Evolutionary conservation across 1,140 invertebrate species (phyloP).

Genomic region (Xylocopa sonorina): DNA sequence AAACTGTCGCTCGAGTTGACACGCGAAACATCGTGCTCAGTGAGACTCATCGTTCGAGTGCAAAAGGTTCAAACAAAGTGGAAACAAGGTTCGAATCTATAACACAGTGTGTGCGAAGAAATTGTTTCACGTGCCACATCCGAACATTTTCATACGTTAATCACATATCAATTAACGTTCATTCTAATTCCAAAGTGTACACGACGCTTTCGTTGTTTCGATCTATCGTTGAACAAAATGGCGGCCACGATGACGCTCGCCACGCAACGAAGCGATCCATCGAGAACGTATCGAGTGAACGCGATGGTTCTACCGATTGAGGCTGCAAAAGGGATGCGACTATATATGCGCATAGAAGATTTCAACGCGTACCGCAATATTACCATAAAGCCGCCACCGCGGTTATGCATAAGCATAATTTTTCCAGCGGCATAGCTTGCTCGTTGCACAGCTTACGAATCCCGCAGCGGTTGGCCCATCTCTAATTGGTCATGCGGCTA

Average conservation of each 20-base stretch:
- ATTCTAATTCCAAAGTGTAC: too few relatives aligned
- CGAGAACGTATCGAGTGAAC: constrained; percentile 76
- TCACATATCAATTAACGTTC: too few relatives aligned
- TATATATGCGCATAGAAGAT: constrained; percentile 77
- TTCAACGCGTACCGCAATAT: constrained; percentile 78
- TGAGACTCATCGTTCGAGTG: too few relatives aligned
- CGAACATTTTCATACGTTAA: too few relatives aligned
- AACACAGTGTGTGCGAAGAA: too few relatives aligned
- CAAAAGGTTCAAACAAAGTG: too few relatives aligned
- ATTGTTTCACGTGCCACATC: too few relatives aligned
- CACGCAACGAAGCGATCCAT: constrained; percentile 73
- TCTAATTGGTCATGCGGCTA: constrained; percentile 79
- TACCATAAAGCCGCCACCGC: constrained; percentile 78
- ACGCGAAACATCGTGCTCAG: too few relatives aligned
- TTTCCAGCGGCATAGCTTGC: constrained; percentile 70
- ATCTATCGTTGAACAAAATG: constrained; percentile 9
- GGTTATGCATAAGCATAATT: constrained; percentile 81
- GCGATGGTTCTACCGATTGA: constrained; percentile 34
- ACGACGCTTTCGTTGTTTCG: constrained; percentile 46
- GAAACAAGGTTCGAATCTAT: too few relatives aligned
- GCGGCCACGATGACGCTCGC: constrained; percentile 23
- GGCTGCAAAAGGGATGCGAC: constrained; percentile 53
- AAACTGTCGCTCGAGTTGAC: too few relatives aligned
- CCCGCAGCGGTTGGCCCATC: constrained; percentile 64
- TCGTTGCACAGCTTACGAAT: constrained; percentile 69